phyloP scores from a whole-genome alignment of 2,888 invertebrate species.

The Cynaeus angustus region DNA sequence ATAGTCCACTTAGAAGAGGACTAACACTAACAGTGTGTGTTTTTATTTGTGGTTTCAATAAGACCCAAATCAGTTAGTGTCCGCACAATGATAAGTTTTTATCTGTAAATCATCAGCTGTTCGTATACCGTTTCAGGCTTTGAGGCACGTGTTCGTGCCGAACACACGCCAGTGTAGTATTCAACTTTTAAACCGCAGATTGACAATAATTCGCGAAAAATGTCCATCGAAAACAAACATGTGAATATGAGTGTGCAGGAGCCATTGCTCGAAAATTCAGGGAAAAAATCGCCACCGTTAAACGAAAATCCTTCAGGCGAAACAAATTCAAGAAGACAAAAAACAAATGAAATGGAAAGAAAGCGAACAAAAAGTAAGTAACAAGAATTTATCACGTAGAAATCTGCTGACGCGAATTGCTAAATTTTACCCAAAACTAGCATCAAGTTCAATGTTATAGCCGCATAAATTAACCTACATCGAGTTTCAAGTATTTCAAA shows the following conservation, averaged over 20 bases:
- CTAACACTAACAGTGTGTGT: slow-evolving; percentile 31
- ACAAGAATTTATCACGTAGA: neutral
- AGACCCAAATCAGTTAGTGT: slow-evolving; percentile 28
- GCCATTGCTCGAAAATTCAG: slow-evolving; percentile 56
- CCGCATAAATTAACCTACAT: slow-evolving; percentile 38
- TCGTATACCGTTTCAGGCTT: slow-evolving; percentile 41
- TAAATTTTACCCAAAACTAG: neutral
- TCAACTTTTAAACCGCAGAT: slow-evolving; percentile 8
- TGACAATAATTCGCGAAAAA: slow-evolving; percentile 39
- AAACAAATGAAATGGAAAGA: slow-evolving; percentile 40
- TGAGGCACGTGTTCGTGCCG: slow-evolving; percentile 42
- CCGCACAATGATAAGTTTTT: slow-evolving; percentile 55
- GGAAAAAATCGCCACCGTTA: slow-evolving; percentile 42
- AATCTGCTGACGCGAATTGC: neutral
- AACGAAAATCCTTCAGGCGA: slow-evolving; percentile 45
- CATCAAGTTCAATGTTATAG: slow-evolving; percentile 33
- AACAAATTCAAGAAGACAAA: slow-evolving; percentile 32
- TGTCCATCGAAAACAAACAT: slow-evolving; percentile 55
- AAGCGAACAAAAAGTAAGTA: slow-evolving; percentile 59
- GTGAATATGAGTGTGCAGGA: slow-evolving; percentile 53
- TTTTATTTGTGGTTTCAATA: slow-evolving; percentile 37
- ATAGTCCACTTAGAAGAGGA: slow-evolving; percentile 21
- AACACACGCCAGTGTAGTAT: slow-evolving; percentile 17
- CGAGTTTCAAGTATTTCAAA: neutral
- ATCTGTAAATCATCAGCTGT: slow-evolving; percentile 55